A percentile compares a stretch with the other conserved stretches of the same genome.
These are phyloP conservation scores for Xylota segnis DNA, from an alignment of 2,888 invertebrate genomes.

Conservation along the genomic window DNA sequence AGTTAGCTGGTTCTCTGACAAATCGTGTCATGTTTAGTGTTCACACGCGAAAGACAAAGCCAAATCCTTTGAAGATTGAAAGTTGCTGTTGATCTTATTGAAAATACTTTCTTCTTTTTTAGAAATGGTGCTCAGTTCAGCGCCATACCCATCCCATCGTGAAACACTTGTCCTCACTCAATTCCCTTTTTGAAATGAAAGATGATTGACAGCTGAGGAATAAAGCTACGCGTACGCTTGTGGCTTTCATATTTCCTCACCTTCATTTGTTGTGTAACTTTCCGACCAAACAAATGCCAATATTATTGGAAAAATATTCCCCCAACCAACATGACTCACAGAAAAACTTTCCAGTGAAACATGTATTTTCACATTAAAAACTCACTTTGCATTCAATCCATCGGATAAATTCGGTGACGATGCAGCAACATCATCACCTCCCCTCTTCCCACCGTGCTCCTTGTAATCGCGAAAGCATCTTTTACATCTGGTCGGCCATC, in stretches of 20 bases:
- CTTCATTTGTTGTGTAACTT: constrained; percentile 42
- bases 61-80: too few species aligned
- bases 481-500: constrained; percentile 97
- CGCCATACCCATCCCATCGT: too few species aligned
- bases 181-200: too few species aligned
- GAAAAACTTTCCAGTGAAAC: background rate
- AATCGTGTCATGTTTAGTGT: too few species aligned
- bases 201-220: background rate
- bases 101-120: too few species aligned
- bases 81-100: too few species aligned
- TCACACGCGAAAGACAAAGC: too few species aligned
- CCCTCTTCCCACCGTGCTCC: constrained; percentile 92
- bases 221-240: background rate
- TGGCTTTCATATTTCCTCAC: constrained; percentile 41
- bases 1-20: too few species aligned
- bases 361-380: background rate
- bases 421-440: constrained; percentile 89
- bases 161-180: too few species aligned
- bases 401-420: constrained; percentile 92
- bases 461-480: constrained; percentile 96
- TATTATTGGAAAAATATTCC: background rate
- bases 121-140: too few species aligned
- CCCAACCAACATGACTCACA: constrained; percentile 12
- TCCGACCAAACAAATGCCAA: constrained; percentile 9
- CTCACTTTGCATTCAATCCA: constrained; percentile 86